These are phyloP conservation scores for Calephelis virginiensis DNA, from an alignment of 1,140 invertebrate species.

Conservation along the genomic window DNA sequence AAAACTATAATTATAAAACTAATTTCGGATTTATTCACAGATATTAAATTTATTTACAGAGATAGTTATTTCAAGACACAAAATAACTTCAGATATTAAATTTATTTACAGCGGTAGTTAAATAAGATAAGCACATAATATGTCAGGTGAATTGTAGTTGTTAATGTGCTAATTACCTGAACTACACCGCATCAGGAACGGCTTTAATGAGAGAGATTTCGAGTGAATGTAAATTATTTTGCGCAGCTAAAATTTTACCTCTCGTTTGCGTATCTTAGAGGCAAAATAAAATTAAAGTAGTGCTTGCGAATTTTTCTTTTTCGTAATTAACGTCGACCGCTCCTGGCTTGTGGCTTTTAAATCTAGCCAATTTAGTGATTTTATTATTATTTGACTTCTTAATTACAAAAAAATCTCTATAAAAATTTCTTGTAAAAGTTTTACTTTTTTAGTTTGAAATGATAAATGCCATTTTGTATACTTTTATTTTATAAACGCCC, in stretches of 20 bases:
- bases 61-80: too few relatives aligned
- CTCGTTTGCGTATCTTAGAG: slow-evolving; percentile 35
- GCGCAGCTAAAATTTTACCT: slow-evolving; percentile 32
- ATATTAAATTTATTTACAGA: too few relatives aligned
- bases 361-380: slow-evolving; percentile 9
- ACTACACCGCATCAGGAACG: slow-evolving; percentile 28
- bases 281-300: slow-evolving; percentile 31
- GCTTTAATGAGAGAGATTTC: slow-evolving; percentile 34
- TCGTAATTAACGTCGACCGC: slow-evolving; percentile 29
- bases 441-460: too few relatives aligned
- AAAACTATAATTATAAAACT: too few relatives aligned
- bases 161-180: slow-evolving; percentile 31
- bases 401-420: too few relatives aligned
- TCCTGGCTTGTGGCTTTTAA: slow-evolving; percentile 3
- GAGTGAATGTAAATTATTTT: slow-evolving; percentile 35
- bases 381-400: slow-evolving; percentile 6
- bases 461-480: too few relatives aligned
- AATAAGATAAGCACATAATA: too few relatives aligned
- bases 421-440: too few relatives aligned
- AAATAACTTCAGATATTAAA: too few relatives aligned
- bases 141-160: slow-evolving; percentile 2
- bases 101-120: too few relatives aligned
- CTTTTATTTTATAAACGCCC: too few relatives aligned
- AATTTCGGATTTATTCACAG: too few relatives aligned
- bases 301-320: slow-evolving; percentile 30